Evolutionary conservation across 2,888 invertebrate genomes (phyloP).

Genomic region (Nezara viridula): DNA sequence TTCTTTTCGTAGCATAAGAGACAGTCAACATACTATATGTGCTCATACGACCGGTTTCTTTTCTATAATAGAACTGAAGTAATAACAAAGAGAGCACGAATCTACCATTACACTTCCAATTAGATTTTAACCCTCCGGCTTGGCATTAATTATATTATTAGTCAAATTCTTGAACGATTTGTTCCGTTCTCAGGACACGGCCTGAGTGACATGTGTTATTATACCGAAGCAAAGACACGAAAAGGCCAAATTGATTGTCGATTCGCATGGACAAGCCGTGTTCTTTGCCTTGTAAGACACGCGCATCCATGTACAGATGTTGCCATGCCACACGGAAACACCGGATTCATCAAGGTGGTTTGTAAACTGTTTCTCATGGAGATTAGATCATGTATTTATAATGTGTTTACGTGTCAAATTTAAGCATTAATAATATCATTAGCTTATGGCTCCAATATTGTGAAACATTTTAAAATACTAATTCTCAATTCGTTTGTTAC

Average conservation of each 20-base stretch:
- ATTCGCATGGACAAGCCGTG: slow-evolving; percentile 23
- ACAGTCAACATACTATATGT: too few species aligned
- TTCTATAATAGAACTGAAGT: background rate
- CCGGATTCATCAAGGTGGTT: slow-evolving; percentile 38
- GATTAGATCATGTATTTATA: background rate
- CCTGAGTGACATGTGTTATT: background rate
- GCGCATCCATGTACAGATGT: slow-evolving; percentile 14
- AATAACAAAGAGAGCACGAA: background rate
- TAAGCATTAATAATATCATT: background rate
- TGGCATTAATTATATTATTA: background rate
- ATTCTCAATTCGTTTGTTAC: too few species aligned
- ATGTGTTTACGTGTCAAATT: background rate
- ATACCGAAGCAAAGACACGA: background rate
- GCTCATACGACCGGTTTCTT: background rate
- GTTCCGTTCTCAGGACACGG: background rate
- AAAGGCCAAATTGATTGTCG: background rate
- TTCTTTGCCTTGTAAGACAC: slow-evolving; percentile 3
- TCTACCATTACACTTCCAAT: background rate
- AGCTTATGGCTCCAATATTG: background rate
- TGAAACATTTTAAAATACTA: too few species aligned
- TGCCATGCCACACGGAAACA: slow-evolving; percentile 15
- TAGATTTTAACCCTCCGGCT: background rate
- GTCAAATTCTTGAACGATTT: background rate
- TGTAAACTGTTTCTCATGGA: slow-evolving; percentile 5
- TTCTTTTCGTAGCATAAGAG: too few species aligned